Percentiles rank a stretch among this genome's conserved stretches.
Conservation (phyloP, 2,797 vertebrate genomes). For the Synaphobranchus kaupii region DNA sequence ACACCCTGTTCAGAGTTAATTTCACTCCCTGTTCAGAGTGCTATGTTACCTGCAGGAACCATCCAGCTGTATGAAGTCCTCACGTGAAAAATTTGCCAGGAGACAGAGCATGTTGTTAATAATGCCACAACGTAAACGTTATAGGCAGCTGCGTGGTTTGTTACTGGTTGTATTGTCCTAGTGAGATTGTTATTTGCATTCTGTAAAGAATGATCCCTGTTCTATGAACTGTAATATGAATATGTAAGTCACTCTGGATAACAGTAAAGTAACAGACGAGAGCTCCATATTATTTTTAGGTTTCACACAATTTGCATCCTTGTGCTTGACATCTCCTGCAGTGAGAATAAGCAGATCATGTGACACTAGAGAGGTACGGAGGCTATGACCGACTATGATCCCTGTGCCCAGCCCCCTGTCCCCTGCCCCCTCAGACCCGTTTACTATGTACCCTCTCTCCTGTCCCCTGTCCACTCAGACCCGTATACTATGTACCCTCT, state of each 20-base stretch:
- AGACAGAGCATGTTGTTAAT: not conserved
- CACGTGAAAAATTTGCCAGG: not conserved
- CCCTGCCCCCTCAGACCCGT: too few species aligned
- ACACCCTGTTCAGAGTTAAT: too few species aligned
- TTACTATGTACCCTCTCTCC: too few species aligned
- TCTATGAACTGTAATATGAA: not conserved
- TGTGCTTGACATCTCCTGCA: not conserved
- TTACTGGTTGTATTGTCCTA: not conserved
- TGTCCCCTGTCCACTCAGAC: too few species aligned
- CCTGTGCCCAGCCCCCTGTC: too few species aligned
- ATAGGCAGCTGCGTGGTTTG: not conserved
- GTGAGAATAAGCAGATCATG: not conserved
- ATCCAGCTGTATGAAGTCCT: not conserved
- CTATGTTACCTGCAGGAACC: not conserved
- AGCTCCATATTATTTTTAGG: not conserved
- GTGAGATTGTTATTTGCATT: not conserved
- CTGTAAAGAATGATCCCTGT: not conserved
- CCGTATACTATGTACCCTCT: too few species aligned
- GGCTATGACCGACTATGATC: too few species aligned
- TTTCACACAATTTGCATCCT: not conserved
- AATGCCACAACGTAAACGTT: not conserved
- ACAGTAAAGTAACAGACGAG: not conserved
- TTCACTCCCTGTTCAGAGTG: not conserved
- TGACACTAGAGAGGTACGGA: not conserved
- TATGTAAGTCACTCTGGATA: not conserved